A percentile compares a stretch with the other conserved stretches of the same genome.
These are phyloP conservation scores for Agraylea sexmaculata DNA, from an alignment of 1,140 invertebrate genomes.

Conservation along the genomic window DNA sequence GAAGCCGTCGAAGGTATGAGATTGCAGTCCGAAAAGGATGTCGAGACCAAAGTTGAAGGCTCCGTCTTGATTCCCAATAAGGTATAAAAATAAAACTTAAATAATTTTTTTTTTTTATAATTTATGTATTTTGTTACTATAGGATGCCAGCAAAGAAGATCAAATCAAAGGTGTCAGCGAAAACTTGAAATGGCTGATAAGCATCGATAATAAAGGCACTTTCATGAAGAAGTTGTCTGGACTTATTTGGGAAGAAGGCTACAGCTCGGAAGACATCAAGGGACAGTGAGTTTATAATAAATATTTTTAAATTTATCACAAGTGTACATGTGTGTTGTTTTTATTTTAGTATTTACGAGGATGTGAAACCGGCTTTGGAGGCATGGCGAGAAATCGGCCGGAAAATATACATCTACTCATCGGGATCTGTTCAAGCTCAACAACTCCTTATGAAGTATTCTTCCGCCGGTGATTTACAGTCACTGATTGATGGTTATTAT, in stretches of 20 bases:
- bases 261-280: constrained; percentile 60
- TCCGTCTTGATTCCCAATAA: constrained; percentile 41
- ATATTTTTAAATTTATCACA: constrained; percentile 4
- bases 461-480: constrained; percentile 59
- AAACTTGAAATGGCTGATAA: constrained; percentile 71
- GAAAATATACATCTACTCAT: constrained; percentile 80
- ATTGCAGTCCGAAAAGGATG: constrained; percentile 44
- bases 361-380: constrained; percentile 64
- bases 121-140: not conserved
- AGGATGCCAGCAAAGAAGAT: constrained; percentile 41
- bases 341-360: constrained; percentile 67
- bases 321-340: constrained; percentile 6
- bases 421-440: constrained; percentile 83
- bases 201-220: constrained; percentile 64
- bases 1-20: constrained; percentile 53
- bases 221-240: constrained; percentile 81
- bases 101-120: constrained; percentile 6
- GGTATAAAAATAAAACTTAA: constrained; percentile 21
- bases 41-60: constrained; percentile 42
- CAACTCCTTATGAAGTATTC: constrained; percentile 76
- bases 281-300: constrained; percentile 67
- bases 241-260: constrained; percentile 77
- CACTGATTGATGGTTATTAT: constrained; percentile 70
- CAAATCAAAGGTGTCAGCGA: constrained; percentile 47
- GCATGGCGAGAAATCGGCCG: constrained; percentile 52